These are phyloP conservation scores for Pempheris klunzingeri DNA, from an alignment of 2,797 vertebrate genomes.

Conservation along the genomic window DNA sequence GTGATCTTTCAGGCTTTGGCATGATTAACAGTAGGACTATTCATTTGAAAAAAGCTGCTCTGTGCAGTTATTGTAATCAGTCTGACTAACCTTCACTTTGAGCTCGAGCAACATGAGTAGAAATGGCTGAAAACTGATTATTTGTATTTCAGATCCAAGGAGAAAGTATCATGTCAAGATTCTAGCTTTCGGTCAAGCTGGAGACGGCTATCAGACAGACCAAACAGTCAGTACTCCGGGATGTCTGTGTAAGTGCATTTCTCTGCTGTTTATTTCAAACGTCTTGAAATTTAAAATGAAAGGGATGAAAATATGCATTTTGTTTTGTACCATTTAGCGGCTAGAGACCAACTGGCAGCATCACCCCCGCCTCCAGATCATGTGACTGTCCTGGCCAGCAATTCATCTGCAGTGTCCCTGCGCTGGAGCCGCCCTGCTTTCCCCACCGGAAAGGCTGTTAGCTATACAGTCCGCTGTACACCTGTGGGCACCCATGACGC, in stretches of 20 bases:
- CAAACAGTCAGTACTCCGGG: slow-evolving; percentile 94
- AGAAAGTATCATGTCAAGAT: slow-evolving; percentile 96
- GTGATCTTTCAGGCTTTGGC: slow-evolving; percentile 14
- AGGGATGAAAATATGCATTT: slow-evolving; percentile 4
- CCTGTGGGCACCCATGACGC: slow-evolving; percentile 93
- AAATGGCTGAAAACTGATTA: slow-evolving; percentile 12
- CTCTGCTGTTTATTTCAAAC: neutral
- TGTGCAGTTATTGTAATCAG: neutral
- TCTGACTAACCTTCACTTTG: neutral
- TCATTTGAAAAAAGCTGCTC: neutral
- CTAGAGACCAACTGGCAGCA: slow-evolving; percentile 90
- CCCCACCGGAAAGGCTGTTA: slow-evolving; percentile 88
- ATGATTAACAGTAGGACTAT: slow-evolving; percentile 1
- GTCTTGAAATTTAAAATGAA: neutral
- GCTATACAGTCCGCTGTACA: slow-evolving; percentile 95
- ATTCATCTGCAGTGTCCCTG: slow-evolving; percentile 90
- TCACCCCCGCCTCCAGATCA: slow-evolving; percentile 93
- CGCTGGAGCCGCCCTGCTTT: slow-evolving; percentile 95
- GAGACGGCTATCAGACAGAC: slow-evolving; percentile 97
- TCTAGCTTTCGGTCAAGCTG: slow-evolving; percentile 89
- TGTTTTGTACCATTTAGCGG: slow-evolving; percentile 82
- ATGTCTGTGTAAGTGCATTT: slow-evolving; percentile 92
- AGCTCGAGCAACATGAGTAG: neutral
- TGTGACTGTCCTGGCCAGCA: slow-evolving; percentile 89
- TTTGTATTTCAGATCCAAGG: slow-evolving; percentile 89